phyloP scores from a whole-genome alignment of 2,113 vertebrate species.

The Bubo bubo region DNA sequence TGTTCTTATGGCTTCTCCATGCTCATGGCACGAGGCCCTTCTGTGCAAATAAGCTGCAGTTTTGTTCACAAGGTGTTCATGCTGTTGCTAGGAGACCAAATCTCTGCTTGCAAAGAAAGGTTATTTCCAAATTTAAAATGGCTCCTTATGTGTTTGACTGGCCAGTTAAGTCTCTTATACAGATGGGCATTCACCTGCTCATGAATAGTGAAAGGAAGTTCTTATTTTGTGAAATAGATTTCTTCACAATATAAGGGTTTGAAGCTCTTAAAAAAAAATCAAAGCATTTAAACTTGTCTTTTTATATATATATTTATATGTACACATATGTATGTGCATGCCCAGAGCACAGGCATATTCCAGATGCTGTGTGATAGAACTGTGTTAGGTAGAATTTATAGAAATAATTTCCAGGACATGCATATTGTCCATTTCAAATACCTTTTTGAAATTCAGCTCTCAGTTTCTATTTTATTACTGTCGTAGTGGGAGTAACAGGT shows the following conservation, averaged over 20 bases:
- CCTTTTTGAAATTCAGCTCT: not conserved
- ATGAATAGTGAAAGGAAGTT: not conserved
- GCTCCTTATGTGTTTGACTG: not conserved
- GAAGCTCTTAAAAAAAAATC: not conserved
- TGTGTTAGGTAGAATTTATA: not conserved
- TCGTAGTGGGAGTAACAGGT: not conserved
- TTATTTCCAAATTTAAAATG: not conserved
- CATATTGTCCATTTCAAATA: not conserved
- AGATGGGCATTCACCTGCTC: not conserved
- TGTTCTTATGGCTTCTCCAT: not conserved
- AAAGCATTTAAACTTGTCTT: not conserved
- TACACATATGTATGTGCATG: fast-evolving
- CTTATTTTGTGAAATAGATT: not conserved
- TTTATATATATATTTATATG: not conserved
- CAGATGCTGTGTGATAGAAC: not conserved
- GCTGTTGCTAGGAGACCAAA: slow-evolving; percentile 50
- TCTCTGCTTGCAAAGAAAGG: not conserved
- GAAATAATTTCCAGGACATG: not conserved
- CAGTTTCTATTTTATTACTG: not conserved
- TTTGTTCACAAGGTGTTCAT: not conserved
- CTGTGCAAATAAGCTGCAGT: not conserved
- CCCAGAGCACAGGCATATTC: not conserved
- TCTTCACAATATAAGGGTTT: not conserved
- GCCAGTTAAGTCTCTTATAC: not conserved
- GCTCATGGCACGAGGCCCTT: not conserved